Evolutionary conservation across 2,113 vertebrate genomes (phyloP), one percentile per base, ranked within the genome.

Genomic region (Elephas maximus): DNA sequence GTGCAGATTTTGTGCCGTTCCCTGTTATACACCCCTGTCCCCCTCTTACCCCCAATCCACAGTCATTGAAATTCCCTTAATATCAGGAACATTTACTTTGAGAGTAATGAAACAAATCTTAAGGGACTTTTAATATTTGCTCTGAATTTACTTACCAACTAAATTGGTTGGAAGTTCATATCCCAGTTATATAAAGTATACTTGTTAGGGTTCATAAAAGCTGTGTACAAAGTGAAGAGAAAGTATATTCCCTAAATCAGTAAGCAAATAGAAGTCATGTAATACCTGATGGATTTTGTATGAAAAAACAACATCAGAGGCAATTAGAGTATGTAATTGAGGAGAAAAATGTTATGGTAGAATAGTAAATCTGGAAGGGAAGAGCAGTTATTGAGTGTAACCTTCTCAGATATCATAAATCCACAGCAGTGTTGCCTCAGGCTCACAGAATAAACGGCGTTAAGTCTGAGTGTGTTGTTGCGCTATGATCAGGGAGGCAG

Each of bases 151-250:
- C 3, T 48, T 93, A 62, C 79, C 44, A 90, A 33, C 41, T 87
- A 53, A 80, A 44, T 41, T 69, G 92, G 33, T 44, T 87, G 69
- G 53, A 95, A 77, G 57, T 86, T 82, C 92, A 63, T 71, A 73
- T 74, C 44, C 44, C 37, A 44, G 63, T 91, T 95, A 81, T 48
- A 14, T 89, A 91, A 82, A 15, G 30, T 51, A 1, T 51, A 30
- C 30, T 88, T 93, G 18, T 91, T 45, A 79, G 73, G 48, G 21
- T 95, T 97, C 88, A 86, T 69, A 57, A 96, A 89, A 95, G 65
- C 57, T 84, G 30, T 74, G 48, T 77, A 24, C 76, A 57, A 44
- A 69, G 45, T 80, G 41, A 82, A 78, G 63, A 51, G 41, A 88
- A 91, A 88, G 83, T 33, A 67, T 90, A 78, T 53, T 48, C 37